Conservation (phyloP, 2,888 invertebrate species). For the Eupithecia centaureata region DNA sequence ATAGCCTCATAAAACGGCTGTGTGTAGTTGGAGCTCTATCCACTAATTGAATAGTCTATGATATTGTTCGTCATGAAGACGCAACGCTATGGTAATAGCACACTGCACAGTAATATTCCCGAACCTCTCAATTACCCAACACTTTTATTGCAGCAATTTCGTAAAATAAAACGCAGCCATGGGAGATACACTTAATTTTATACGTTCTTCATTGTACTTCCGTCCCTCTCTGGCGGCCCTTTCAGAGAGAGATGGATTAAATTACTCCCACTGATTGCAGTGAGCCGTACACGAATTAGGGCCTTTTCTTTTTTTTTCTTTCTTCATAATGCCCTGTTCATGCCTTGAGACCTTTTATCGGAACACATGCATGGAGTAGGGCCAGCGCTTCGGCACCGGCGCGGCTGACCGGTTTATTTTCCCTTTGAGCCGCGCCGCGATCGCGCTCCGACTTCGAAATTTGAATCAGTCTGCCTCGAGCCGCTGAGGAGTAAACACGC, state of each 20-base stretch:
- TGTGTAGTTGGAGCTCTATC: not conserved
- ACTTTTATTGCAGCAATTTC: constrained; percentile 78
- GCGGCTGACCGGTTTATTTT: constrained; percentile 73
- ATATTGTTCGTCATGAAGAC: not conserved
- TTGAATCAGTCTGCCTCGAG: constrained; percentile 71
- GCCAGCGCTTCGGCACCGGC: constrained; percentile 57
- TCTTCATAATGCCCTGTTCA: constrained; percentile 79
- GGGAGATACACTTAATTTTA: constrained; percentile 78
- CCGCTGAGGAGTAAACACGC: constrained; percentile 53
- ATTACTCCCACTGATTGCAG: constrained; percentile 80
- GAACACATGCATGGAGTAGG: constrained; percentile 77
- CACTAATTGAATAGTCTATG: not conserved
- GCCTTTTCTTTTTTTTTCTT: constrained; percentile 68
- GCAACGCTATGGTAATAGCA: constrained; percentile 29
- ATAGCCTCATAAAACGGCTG: not conserved
- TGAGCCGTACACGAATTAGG: constrained; percentile 81
- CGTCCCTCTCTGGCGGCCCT: constrained; percentile 51
- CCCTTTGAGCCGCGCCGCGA: constrained; percentile 70
- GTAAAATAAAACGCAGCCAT: constrained; percentile 74
- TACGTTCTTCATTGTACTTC: constrained; percentile 64
- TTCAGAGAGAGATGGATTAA: constrained; percentile 62
- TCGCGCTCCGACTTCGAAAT: constrained; percentile 42
- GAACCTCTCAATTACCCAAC: constrained; percentile 77
- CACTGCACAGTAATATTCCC: constrained; percentile 58
- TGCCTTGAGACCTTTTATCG: constrained; percentile 80